Evolutionary conservation across 2,113 vertebrate species (phyloP).

Genomic region (Lepidothrix coronata): DNA sequence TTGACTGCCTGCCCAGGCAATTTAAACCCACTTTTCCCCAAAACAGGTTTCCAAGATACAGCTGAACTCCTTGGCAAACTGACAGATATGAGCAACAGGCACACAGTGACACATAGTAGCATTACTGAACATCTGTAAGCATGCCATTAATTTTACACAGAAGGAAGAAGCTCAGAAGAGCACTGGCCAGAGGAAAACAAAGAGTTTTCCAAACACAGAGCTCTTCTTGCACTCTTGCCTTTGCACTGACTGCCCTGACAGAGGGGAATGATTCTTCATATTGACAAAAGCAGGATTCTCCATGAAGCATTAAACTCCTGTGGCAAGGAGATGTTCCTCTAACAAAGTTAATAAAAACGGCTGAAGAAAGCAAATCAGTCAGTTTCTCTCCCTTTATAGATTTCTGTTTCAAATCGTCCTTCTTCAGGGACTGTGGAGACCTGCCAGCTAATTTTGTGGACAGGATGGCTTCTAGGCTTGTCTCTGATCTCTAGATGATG

Average conservation of each 20-base stretch:
- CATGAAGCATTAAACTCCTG: neutral
- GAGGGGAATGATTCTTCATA: neutral
- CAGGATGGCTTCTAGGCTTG: constrained; percentile 33
- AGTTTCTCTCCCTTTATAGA: constrained; percentile 13
- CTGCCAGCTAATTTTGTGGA: constrained; percentile 31
- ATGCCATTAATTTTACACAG: neutral
- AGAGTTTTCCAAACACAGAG: neutral
- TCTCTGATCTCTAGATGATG: constrained; percentile 28
- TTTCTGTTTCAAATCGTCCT: neutral
- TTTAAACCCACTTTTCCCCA: neutral
- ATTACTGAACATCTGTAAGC: neutral
- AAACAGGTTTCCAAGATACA: neutral
- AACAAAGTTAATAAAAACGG: constrained; percentile 25
- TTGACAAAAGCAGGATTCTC: neutral
- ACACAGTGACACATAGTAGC: neutral
- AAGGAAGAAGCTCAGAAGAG: neutral
- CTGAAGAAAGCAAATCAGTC: constrained; percentile 8
- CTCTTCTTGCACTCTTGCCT: neutral
- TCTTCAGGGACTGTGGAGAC: neutral
- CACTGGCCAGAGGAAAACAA: neutral
- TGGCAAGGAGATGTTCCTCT: neutral
- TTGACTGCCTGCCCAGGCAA: neutral
- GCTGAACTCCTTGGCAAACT: neutral
- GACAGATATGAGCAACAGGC: neutral
- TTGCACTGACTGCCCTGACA: neutral